A percentile compares a stretch with the other conserved stretches of the same genome.
Evolutionary conservation across 2,113 vertebrate species (phyloP).

Genomic region (Bombycilla garrulus): DNA sequence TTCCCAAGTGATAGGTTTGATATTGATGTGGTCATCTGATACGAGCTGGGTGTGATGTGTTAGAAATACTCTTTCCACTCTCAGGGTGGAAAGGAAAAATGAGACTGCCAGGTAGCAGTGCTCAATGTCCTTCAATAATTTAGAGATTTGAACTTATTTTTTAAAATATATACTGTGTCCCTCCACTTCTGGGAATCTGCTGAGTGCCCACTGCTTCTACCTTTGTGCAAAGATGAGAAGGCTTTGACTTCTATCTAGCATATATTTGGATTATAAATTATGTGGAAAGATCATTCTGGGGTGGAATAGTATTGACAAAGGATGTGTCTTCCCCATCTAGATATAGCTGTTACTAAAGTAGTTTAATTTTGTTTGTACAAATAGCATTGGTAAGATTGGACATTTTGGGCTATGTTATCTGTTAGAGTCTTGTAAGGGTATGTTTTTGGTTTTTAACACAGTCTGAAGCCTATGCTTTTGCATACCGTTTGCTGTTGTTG

Average conservation of each 20-base stretch:
- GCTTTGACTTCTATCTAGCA: background rate
- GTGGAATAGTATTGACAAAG: background rate
- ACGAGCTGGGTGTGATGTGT: fast-evolving
- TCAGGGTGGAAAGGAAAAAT: background rate
- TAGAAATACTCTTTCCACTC: background rate
- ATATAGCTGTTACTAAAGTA: background rate
- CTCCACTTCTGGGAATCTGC: background rate
- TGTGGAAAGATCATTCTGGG: background rate
- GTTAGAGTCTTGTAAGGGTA: background rate
- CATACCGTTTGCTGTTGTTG: background rate
- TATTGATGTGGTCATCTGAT: background rate
- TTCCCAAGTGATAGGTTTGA: background rate
- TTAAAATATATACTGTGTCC: background rate
- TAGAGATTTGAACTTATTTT: background rate
- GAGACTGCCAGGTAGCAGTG: background rate
- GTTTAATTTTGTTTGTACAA: background rate
- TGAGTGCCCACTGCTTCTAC: background rate
- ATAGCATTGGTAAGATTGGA: background rate
- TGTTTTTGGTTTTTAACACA: background rate
- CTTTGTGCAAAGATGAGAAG: background rate
- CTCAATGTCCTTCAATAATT: background rate
- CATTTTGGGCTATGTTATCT: background rate
- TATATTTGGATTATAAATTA: background rate
- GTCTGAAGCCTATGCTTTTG: background rate
- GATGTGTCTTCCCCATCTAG: background rate